These are phyloP conservation scores for Cyclophora punctaria DNA, from an alignment of 2,888 invertebrate species.

Conservation along the genomic window DNA sequence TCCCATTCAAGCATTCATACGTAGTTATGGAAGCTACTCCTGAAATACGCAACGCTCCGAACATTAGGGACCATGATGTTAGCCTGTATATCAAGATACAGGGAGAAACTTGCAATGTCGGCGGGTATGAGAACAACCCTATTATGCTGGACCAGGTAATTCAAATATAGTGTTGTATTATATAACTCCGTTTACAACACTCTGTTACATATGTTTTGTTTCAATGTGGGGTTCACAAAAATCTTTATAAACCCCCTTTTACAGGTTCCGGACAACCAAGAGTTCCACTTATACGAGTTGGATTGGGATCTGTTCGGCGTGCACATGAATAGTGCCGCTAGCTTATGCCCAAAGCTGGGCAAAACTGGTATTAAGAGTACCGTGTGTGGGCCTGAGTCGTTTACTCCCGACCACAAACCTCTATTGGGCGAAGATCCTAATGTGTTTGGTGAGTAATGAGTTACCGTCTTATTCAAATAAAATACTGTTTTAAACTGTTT, in stretches of 20 bases:
- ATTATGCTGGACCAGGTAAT: slow-evolving; percentile 82
- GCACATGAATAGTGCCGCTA: slow-evolving; percentile 82
- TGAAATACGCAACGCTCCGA: slow-evolving; percentile 84
- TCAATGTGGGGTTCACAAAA: too few species aligned
- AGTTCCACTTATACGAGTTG: slow-evolving; percentile 89
- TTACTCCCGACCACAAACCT: slow-evolving; percentile 93
- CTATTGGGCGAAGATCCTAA: slow-evolving; percentile 86
- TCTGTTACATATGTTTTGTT: too few species aligned
- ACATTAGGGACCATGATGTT: slow-evolving; percentile 90
- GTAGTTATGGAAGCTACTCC: slow-evolving; percentile 87
- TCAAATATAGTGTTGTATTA: too few species aligned
- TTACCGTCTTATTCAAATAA: too few species aligned
- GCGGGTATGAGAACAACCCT: slow-evolving; percentile 92
- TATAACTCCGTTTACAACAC: too few species aligned
- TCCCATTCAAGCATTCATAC: slow-evolving; percentile 92
- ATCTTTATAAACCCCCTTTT: not conserved
- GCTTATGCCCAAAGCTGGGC: slow-evolving; percentile 83
- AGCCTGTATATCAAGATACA: slow-evolving; percentile 88
- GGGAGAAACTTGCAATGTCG: slow-evolving; percentile 87
- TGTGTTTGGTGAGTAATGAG: slow-evolving; percentile 56
- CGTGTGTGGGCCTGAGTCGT: slow-evolving; percentile 93
- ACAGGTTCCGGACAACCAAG: slow-evolving; percentile 82
- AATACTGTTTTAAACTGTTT: too few species aligned
- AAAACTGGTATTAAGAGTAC: slow-evolving; percentile 88
- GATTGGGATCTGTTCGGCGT: slow-evolving; percentile 90